These are phyloP conservation scores for Isoperla grammatica DNA, from an alignment of 2,888 invertebrate genomes.

Conservation along the genomic window DNA sequence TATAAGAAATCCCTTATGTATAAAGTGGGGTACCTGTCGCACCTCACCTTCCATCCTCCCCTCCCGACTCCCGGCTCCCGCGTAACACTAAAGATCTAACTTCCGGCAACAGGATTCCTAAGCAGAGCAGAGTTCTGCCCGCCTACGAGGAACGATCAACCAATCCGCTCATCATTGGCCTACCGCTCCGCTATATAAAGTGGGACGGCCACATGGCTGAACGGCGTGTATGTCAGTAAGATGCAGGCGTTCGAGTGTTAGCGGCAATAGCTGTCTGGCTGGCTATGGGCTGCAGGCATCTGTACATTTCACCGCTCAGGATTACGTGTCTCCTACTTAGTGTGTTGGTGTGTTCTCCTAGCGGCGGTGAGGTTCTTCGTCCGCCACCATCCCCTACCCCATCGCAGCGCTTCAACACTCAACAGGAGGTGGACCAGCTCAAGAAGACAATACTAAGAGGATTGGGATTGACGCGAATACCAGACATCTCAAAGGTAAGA, in stretches of 20 bases:
- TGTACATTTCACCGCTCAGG: background rate
- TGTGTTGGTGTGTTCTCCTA: constrained; percentile 2
- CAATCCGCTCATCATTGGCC: constrained; percentile 5
- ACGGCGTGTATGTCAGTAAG: background rate
- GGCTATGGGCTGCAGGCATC: background rate
- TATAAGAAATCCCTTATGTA: constrained; percentile 13
- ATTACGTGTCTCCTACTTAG: background rate
- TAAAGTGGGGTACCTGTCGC: constrained; percentile 2
- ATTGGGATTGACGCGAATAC: background rate
- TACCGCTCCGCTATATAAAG: constrained; percentile 14
- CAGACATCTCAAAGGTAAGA: constrained; percentile 10
- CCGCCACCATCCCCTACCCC: background rate
- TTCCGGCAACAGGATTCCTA: background rate
- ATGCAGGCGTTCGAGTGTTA: background rate
- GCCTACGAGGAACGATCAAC: background rate
- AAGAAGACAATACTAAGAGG: constrained; percentile 6
- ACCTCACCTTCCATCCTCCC: background rate
- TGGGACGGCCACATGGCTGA: constrained; percentile 11
- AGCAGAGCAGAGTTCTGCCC: background rate
- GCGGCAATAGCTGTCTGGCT: background rate
- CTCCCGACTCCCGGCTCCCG: background rate
- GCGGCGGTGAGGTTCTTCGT: background rate
- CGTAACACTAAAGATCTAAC: background rate
- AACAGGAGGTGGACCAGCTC: background rate
- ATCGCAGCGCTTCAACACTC: too few relatives aligned